Evolutionary conservation across 2,113 vertebrate genomes (phyloP), one percentile per base, ranked within the genome.

Genomic region (Tor tambroides): DNA sequence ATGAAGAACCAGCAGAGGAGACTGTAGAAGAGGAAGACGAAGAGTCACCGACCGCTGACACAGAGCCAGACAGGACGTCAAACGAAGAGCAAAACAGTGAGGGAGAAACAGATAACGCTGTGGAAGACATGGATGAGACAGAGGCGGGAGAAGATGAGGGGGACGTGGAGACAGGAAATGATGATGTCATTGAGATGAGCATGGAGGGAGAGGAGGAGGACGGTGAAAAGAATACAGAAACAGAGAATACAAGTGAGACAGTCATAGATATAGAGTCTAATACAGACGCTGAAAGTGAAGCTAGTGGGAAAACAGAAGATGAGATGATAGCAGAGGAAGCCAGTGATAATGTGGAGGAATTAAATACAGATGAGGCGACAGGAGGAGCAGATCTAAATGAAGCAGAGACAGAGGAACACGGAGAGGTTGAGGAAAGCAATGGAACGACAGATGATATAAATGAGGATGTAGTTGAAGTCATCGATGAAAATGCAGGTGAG

Each of bases 391-490:
- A 41, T 43, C 85, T 41, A 15, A 69, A 88, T 38, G 74, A 46
- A 43, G 32, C 30, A 8, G 59, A 81, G 35, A 30, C 32, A n/a
- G 69, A 6, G n/a, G 38, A 21, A n/a, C 41, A 61, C 2, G 72
- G 8, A 59, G 84, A 76, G 9, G 49, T 15, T 71, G 80, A 41
- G 10, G 85, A 61, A n/a, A 89, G 91, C 30, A 83, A 86, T 26
- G 92, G 17, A 92, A 41, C 84, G 90, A 59, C 80, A 90, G 59
- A 92, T 86, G 71, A 94, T 94, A 92, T 93, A 94, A 89, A 80
- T 32, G 63, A 69, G 19, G 80, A 35, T 8, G 10, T 30, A 49
- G 41, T 21, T 65, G 59, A 81, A 19, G 32, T 56, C 0, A 26
- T 43, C 59, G 21, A 0, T 28, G 93, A 95, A 1, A 85, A 87